Percentiles rank a stretch among this genome's conserved stretches.
Conservation (phyloP, 2,888 invertebrate genomes). For the Boloria selene region DNA sequence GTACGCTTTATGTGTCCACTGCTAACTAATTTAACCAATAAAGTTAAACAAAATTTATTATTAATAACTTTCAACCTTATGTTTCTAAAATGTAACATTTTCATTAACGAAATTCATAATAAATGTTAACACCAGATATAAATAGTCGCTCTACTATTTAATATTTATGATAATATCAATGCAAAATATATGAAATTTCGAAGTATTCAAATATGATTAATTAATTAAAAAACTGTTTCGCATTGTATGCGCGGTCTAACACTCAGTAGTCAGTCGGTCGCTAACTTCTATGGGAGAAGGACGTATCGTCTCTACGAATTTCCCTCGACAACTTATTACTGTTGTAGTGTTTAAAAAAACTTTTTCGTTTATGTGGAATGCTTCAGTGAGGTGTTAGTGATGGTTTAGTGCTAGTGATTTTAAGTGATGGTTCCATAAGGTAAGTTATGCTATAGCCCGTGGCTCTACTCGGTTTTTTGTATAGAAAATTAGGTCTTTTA, state of each 20-base stretch:
- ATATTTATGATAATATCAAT: too few relatives aligned
- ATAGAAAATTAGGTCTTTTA: too few relatives aligned
- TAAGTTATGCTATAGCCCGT: too few relatives aligned
- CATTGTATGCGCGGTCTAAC: constrained; percentile 5
- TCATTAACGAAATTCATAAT: too few relatives aligned
- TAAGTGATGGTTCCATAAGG: background rate
- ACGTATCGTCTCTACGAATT: constrained; percentile 10
- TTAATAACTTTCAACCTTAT: too few relatives aligned
- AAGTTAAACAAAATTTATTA: too few relatives aligned
- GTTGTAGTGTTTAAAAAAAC: constrained; percentile 3
- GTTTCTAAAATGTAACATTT: too few relatives aligned
- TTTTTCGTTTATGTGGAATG: constrained; percentile 12
- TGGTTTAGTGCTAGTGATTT: background rate
- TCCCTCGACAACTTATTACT: constrained; percentile 2
- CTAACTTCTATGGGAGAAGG: background rate
- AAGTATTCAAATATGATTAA: background rate
- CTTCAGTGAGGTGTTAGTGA: constrained; percentile 15
- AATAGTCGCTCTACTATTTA: too few relatives aligned
- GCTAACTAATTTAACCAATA: too few relatives aligned
- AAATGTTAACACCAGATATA: too few relatives aligned
- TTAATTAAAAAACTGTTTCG: constrained; percentile 16
- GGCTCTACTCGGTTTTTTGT: too few relatives aligned
- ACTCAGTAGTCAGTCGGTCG: constrained; percentile 9
- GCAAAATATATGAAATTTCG: background rate
- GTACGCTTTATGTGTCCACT: too few relatives aligned